Evolutionary conservation across 2,113 vertebrate species (phyloP).

Genomic region (Sula dactylatra): DNA sequence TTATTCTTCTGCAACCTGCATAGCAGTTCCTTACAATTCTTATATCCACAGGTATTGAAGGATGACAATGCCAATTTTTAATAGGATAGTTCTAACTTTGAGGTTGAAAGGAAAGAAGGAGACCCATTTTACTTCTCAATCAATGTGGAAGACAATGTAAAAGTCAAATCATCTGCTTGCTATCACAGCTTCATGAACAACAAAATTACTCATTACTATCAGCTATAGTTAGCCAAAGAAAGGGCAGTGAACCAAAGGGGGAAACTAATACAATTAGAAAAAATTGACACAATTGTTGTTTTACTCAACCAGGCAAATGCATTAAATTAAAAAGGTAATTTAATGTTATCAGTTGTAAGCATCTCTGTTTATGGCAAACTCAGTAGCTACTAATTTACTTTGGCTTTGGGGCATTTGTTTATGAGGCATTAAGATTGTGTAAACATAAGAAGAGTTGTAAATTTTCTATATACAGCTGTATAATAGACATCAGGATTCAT

Average conservation of each 20-base stretch:
- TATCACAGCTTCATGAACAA: neutral
- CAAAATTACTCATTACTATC: neutral
- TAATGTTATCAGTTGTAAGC: neutral
- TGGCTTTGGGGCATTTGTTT: neutral
- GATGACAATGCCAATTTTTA: neutral
- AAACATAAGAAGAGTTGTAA: neutral
- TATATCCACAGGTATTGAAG: neutral
- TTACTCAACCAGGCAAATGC: neutral
- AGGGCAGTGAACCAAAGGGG: neutral
- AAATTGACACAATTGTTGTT: neutral
- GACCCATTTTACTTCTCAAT: neutral
- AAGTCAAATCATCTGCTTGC: neutral
- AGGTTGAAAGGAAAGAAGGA: neutral
- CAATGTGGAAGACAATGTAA: neutral
- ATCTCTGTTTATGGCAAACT: neutral
- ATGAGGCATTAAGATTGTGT: neutral
- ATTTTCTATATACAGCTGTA: neutral
- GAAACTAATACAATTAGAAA: neutral
- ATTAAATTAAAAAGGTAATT: slow-evolving; percentile 31
- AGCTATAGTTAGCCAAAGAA: neutral
- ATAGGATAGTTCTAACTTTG: neutral
- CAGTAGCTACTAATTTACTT: neutral
- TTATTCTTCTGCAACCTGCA: neutral
- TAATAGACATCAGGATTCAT: neutral
- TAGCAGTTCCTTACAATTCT: neutral